Base-by-base conservation (phyloP, 2,797 vertebrate genomes). In the Microctenopoma lineatum region DNA sequence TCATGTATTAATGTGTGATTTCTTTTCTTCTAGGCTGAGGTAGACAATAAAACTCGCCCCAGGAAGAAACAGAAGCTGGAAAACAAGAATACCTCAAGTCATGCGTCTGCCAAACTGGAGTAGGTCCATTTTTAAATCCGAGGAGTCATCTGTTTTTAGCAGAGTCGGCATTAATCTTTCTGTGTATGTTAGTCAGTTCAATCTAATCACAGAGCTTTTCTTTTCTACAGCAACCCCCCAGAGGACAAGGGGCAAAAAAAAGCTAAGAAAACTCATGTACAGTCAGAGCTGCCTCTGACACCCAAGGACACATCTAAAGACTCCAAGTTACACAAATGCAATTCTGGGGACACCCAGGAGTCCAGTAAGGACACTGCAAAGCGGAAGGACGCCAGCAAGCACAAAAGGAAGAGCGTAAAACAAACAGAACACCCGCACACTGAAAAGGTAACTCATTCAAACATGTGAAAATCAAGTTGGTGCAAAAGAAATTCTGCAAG, bases 51-150 rank as follows among this genome's bases (percentile, higher is more conserved):
- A 81, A 78, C 83, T 55, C 73, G 62, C 51, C 92, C 93, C 18
- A 93, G 75, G 80, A 99, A 98, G 92, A 98, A 94, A 87, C 86
- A 39, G 2, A 96, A 89, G 81, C 73, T 92, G 75, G 93, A 94
- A 66, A 95, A 95, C 74, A 95, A 94, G 77, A 70, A 65, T 1
- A 73, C 89, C 3, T 84, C 89, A 63, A 63, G 79, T 75, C 84
- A 81, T 26, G 88, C 91, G 55, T 85, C 91, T 62, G 59, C 45
- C 74, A 95, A 92, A 90, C 46, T 76, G 52, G 94, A 94, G 98
- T 99, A 89, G 92, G 96, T 96, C 7, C 55, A 21, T 18, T 18
- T 18, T 18, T 45, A 11, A 79, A 39, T 39, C 12, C 3, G 5
- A 72, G 8, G 2, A 25, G 18, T 72, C 46, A 25, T 8, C 44